phyloP scores from a whole-genome alignment of 2,888 invertebrate species.

The Andrena haemorrhoa region DNA sequence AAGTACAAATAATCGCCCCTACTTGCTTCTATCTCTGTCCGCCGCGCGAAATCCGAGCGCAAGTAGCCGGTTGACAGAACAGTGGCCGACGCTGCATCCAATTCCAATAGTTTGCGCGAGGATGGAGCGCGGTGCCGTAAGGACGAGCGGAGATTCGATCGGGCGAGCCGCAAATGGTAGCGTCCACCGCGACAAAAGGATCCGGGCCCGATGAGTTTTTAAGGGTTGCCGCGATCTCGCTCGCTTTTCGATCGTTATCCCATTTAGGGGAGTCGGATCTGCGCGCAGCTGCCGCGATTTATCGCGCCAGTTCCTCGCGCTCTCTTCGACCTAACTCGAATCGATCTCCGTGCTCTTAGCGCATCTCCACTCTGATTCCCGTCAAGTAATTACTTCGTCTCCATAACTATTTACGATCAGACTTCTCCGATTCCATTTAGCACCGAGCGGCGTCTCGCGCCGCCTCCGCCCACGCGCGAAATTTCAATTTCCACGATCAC shows the following conservation, averaged over 20 bases:
- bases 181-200: conserved; percentile 62
- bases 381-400: too few species aligned
- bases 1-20: conserved; percentile 48
- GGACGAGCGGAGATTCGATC: conserved; percentile 70
- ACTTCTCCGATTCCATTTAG: background rate
- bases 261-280: conserved; percentile 67
- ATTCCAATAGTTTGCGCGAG: conserved; percentile 53
- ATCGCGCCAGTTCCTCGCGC: conserved; percentile 24
- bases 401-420: too few species aligned
- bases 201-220: conserved; percentile 60
- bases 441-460: background rate
- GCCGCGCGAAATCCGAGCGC: conserved; percentile 51
- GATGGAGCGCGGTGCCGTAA: conserved; percentile 56
- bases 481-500: background rate
- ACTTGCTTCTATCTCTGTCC: conserved; percentile 5
- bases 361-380: too few species aligned
- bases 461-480: background rate
- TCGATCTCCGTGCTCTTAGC: background rate
- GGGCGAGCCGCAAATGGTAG: conserved; percentile 70
- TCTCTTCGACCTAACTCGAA: background rate
- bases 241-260: conserved; percentile 78
- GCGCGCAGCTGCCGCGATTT: conserved; percentile 58
- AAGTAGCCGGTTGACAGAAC: conserved; percentile 68
- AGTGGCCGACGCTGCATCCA: conserved; percentile 67
- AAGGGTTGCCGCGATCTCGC: conserved; percentile 67